Percentiles rank a stretch among this genome's conserved stretches.
Evolutionary conservation across 2,113 vertebrate genomes (phyloP).

Genomic region (Paralichthys olivaceus): DNA sequence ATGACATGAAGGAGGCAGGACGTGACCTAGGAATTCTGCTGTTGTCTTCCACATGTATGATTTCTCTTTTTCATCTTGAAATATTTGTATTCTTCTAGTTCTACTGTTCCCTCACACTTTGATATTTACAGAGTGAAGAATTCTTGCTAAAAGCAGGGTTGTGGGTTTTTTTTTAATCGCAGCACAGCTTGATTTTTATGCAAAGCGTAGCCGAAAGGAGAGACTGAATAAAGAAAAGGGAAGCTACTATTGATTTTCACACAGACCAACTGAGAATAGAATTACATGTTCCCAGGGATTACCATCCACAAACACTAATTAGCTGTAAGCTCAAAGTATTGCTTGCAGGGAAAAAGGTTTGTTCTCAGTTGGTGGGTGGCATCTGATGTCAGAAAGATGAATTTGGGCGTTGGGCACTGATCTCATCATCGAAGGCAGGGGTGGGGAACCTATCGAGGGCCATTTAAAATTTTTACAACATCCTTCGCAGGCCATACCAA

Average conservation of each 20-base stretch:
- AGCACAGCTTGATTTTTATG: neutral
- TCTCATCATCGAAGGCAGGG: conserved; percentile 9
- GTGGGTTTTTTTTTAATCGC: no score
- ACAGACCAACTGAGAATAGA: conserved; percentile 32
- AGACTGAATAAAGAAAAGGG: neutral
- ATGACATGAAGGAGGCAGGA: no score
- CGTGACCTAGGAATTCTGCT: no score
- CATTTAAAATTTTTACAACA: neutral
- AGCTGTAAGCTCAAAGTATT: conserved; percentile 48
- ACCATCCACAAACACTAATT: conserved; percentile 65
- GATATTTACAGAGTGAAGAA: neutral
- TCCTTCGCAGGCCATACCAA: neutral
- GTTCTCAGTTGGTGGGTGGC: conserved; percentile 53
- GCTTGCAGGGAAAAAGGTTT: conserved; percentile 37
- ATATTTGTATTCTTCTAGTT: no score
- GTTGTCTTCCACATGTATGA: no score
- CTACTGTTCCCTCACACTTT: no score
- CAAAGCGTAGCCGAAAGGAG: neutral
- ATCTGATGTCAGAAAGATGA: conserved; percentile 27
- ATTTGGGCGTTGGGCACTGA: conserved; percentile 10
- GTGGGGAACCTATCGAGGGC: neutral
- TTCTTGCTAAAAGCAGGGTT: no score
- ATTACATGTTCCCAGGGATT: conserved; percentile 59
- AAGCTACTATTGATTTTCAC: conserved; percentile 11
- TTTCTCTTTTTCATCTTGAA: no score